These are phyloP conservation scores for Drymonia ruficornis DNA, from an alignment of 2,888 invertebrate species.

Conservation along the genomic window DNA sequence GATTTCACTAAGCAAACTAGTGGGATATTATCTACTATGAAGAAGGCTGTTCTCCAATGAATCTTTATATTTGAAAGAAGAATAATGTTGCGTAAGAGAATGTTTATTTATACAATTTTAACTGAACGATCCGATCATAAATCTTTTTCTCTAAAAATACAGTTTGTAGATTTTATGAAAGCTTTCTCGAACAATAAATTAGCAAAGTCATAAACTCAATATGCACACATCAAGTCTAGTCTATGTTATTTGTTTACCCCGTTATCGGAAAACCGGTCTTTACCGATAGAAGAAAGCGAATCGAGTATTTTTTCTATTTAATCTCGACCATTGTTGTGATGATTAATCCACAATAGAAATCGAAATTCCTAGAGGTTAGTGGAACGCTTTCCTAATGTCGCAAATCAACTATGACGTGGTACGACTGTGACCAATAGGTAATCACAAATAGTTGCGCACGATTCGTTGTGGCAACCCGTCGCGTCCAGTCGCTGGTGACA, in stretches of 20 bases:
- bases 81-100: no score
- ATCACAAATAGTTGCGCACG: constrained; percentile 37
- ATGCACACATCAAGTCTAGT: background rate
- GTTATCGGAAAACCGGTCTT: constrained; percentile 1
- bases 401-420: constrained; percentile 41
- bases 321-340: constrained; percentile 10
- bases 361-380: constrained; percentile 61
- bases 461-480: constrained; percentile 54
- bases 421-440: constrained; percentile 59
- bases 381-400: constrained; percentile 59
- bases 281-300: background rate
- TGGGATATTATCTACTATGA: background rate
- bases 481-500: constrained; percentile 32
- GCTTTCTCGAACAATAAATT: background rate
- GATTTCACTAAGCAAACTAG: background rate
- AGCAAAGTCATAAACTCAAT: background rate
- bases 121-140: no score
- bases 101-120: no score
- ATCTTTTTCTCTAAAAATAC: no score
- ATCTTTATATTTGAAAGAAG: no score
- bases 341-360: constrained; percentile 57
- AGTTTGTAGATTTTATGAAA: no score
- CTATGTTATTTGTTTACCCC: background rate
- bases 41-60: background rate
- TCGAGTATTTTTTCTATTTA: constrained; percentile 2